Evolutionary conservation across 2,888 invertebrate species (phyloP).

Genomic region (Zaprionus obscuricornis): DNA sequence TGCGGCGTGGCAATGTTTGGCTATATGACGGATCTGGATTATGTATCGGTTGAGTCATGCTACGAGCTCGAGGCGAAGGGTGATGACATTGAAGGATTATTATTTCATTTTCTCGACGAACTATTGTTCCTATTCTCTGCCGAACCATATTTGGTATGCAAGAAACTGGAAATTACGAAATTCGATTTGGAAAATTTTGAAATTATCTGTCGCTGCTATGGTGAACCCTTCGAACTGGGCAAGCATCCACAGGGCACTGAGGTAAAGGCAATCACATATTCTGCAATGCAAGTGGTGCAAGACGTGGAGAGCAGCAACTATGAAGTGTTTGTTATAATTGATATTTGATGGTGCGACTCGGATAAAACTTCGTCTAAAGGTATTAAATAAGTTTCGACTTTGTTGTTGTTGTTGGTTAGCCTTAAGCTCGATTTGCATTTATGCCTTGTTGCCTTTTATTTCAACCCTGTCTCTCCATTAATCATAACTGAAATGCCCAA

Average conservation of each 20-base stretch:
- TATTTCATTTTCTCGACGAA: constrained; percentile 97
- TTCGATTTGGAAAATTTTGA: constrained; percentile 92
- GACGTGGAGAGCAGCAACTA: constrained; percentile 88
- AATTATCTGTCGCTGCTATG: constrained; percentile 92
- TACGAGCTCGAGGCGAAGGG: constrained; percentile 94
- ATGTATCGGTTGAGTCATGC: constrained; percentile 91
- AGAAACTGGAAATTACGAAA: constrained; percentile 93
- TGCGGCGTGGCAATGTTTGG: constrained; percentile 98
- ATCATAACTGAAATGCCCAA: constrained; percentile 63
- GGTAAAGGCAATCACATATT: constrained; percentile 99
- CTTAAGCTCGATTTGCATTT: constrained; percentile 39
- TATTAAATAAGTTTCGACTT: constrained; percentile 50
- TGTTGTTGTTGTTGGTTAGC: constrained; percentile 27
- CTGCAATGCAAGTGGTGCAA: constrained; percentile 97
- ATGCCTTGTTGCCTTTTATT: constrained; percentile 30
- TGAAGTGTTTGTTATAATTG: constrained; percentile 98
- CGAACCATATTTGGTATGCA: constrained; percentile 94
- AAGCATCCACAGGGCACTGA: constrained; percentile 99
- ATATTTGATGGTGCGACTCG: constrained; percentile 87
- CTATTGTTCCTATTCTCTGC: constrained; percentile 95
- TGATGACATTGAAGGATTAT: constrained; percentile 93
- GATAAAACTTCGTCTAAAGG: constrained; percentile 18
- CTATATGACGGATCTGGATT: constrained; percentile 96
- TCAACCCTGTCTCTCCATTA: constrained; percentile 66
- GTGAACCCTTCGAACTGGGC: constrained; percentile 96